These are phyloP conservation scores for Brachionus plicatilis DNA, from an alignment of 1,140 invertebrate genomes.

Conservation along the genomic window DNA sequence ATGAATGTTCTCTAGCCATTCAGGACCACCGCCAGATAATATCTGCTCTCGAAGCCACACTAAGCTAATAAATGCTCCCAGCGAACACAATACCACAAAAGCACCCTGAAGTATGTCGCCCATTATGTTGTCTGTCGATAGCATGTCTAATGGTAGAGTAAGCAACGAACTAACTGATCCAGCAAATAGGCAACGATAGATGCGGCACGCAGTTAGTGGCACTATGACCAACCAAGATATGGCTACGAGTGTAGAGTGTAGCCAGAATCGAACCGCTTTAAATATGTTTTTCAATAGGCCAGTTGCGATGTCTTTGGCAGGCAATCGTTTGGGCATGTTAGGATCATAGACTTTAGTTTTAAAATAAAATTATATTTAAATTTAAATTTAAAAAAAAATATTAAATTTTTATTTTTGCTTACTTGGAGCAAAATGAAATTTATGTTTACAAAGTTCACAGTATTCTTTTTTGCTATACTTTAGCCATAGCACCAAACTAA, in stretches of 20 bases:
- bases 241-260: constrained; percentile 90
- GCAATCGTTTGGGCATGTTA: constrained; percentile 87
- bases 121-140: constrained; percentile 84
- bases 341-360: constrained; percentile 74
- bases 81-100: constrained; percentile 89
- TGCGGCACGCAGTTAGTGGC: constrained; percentile 86
- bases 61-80: constrained; percentile 87
- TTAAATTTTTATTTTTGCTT: constrained; percentile 45
- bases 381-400: neutral
- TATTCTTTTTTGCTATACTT: constrained; percentile 93
- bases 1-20: constrained; percentile 75
- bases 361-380: neutral
- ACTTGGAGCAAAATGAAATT: constrained; percentile 94
- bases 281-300: constrained; percentile 80
- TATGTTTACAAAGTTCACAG: constrained; percentile 94
- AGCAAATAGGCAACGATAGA: constrained; percentile 83
- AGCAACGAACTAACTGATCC: constrained; percentile 72
- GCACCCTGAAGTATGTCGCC: constrained; percentile 91
- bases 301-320: constrained; percentile 77
- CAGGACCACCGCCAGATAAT: constrained; percentile 87
- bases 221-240: constrained; percentile 96
- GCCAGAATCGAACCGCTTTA: constrained; percentile 86
- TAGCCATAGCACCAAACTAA: constrained; percentile 63
- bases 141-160: constrained; percentile 80
- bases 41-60: constrained; percentile 98